A percentile compares a stretch with the other conserved stretches of the same genome.
Conservation (phyloP, 2,113 vertebrate genomes). For the Albula glossodonta region DNA sequence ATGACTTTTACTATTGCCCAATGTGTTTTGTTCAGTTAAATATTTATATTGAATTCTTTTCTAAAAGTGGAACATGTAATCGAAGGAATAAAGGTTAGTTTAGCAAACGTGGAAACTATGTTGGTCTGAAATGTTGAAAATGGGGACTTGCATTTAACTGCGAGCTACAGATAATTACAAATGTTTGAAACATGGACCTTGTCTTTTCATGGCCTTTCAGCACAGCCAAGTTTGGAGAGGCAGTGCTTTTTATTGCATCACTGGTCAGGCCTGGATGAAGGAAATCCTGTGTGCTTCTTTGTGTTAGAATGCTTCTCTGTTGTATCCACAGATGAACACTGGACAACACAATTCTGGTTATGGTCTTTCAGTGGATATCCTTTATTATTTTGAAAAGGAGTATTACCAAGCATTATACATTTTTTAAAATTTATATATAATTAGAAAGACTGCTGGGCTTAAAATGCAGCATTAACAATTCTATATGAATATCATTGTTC, state of each 20-base stretch:
- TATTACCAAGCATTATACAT: slow-evolving; percentile 66
- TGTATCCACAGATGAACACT: not conserved
- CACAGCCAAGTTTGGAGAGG: too few species aligned
- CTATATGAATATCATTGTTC: slow-evolving; percentile 61
- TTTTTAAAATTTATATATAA: slow-evolving; percentile 52
- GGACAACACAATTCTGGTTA: not conserved
- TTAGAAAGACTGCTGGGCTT: slow-evolving; percentile 56
- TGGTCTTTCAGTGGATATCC: slow-evolving; percentile 36
- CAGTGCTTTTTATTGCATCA: too few species aligned
- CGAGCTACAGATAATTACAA: not conserved
- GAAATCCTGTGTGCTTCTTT: too few species aligned
- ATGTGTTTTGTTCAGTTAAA: not conserved
- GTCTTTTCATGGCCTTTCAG: too few species aligned
- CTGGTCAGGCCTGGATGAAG: too few species aligned
- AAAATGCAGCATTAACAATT: slow-evolving; percentile 56
- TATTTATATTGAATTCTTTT: not conserved
- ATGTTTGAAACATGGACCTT: not conserved
- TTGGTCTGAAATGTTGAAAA: too few species aligned
- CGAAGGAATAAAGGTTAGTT: not conserved
- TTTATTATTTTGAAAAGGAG: slow-evolving; percentile 71
- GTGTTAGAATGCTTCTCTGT: too few species aligned
- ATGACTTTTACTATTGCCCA: too few species aligned
- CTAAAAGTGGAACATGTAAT: not conserved
- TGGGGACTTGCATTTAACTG: too few species aligned
- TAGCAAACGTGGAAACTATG: not conserved